phyloP scores from a whole-genome alignment of 1,140 invertebrate genomes.

The Dendroctonus valens region DNA sequence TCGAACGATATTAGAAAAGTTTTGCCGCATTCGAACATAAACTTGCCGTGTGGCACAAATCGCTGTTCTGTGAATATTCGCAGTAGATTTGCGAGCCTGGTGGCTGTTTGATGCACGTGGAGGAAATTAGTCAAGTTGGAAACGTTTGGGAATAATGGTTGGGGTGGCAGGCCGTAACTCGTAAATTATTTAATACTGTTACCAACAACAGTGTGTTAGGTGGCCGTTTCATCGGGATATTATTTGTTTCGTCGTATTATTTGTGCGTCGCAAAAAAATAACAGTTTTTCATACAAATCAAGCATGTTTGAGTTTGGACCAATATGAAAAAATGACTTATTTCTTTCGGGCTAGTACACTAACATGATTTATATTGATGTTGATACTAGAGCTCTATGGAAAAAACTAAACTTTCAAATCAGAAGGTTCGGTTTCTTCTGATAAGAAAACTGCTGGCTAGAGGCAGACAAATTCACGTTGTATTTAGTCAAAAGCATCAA shows the following conservation, averaged over 20 bases:
- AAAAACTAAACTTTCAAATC: background rate
- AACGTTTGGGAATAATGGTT: constrained; percentile 28
- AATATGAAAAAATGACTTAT: background rate
- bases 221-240: background rate
- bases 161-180: constrained; percentile 3
- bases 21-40: constrained; percentile 33
- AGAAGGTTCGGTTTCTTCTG: background rate
- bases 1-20: constrained; percentile 32
- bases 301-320: background rate
- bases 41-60: constrained; percentile 27
- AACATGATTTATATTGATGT: background rate
- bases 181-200: constrained; percentile 27
- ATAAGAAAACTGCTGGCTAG: background rate
- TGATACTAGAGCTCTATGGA: background rate
- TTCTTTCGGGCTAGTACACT: background rate
- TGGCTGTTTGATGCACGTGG: constrained; percentile 31
- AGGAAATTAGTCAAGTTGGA: constrained; percentile 30
- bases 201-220: background rate
- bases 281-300: background rate
- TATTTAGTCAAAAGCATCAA: no score
- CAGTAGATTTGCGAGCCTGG: constrained; percentile 24
- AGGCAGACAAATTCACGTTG: no score
- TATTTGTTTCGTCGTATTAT: background rate
- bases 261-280: background rate
- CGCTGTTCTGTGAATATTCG: constrained; percentile 34